A percentile compares a stretch with the other conserved stretches of the same genome.
Evolutionary conservation across 1,140 invertebrate species (phyloP).

Genomic region (Acyrthosiphon pisum): DNA sequence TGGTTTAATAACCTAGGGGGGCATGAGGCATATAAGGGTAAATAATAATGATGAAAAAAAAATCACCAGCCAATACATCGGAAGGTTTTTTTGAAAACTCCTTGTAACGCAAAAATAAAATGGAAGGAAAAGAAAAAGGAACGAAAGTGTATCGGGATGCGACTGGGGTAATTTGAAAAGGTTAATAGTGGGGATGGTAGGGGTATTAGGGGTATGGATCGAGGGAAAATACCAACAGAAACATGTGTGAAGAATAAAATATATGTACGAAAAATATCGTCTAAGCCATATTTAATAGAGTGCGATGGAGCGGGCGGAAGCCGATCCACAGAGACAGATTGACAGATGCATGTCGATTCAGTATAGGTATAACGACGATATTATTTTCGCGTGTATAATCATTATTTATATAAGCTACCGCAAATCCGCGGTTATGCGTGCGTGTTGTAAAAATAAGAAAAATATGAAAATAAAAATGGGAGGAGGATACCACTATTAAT

Average conservation of each 20-base stretch:
- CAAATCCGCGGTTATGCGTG: neutral
- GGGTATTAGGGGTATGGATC: neutral
- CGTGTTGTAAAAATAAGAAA: neutral
- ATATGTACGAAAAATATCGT: slow-evolving; percentile 7
- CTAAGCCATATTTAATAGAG: slow-evolving; percentile 35
- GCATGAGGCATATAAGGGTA: neutral
- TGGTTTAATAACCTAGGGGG: neutral
- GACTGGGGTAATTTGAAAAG: slow-evolving; percentile 21
- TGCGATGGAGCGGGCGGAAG: neutral
- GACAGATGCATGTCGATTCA: slow-evolving; percentile 19
- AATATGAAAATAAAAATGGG: neutral
- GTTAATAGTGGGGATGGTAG: neutral
- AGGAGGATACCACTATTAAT: neutral
- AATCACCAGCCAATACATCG: neutral
- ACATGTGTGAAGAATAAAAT: slow-evolving; percentile 23
- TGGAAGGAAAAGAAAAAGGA: neutral
- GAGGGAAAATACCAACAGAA: neutral
- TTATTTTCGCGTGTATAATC: neutral
- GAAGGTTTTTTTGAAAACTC: neutral
- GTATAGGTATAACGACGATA: neutral
- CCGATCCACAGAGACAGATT: neutral
- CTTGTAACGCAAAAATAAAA: neutral
- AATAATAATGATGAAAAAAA: slow-evolving; percentile 15
- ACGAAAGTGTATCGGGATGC: neutral
- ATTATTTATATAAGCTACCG: slow-evolving; percentile 21